phyloP scores from a whole-genome alignment of 2,113 vertebrate species.

The Gambusia affinis region DNA sequence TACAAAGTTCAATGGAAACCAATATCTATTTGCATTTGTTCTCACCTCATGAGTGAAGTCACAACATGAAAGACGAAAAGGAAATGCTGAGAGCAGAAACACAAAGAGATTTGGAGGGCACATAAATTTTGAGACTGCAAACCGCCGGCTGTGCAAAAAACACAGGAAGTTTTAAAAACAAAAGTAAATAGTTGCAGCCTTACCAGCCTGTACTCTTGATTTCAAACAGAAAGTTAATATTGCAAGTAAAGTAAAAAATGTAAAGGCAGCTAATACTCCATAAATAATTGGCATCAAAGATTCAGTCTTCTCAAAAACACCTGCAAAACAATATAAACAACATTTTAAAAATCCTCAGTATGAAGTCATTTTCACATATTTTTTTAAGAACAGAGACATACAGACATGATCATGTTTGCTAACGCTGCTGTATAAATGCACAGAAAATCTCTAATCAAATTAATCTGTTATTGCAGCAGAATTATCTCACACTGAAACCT shows the following conservation, averaged over 20 bases:
- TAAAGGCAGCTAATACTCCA: slow-evolving; percentile 5
- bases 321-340: slow-evolving; percentile 7
- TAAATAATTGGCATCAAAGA: slow-evolving; percentile 4
- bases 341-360: background rate
- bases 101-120: background rate
- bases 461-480: background rate
- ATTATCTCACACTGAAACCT: background rate
- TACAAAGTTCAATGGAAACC: background rate
- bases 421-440: background rate
- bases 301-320: background rate
- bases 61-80: background rate
- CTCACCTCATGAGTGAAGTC: slow-evolving; percentile 14
- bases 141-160: background rate
- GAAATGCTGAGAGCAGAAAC: slow-evolving; percentile 24
- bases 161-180: background rate
- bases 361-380: background rate
- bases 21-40: background rate
- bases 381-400: background rate
- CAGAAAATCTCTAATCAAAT: background rate
- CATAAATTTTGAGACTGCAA: background rate
- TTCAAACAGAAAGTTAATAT: slow-evolving; percentile 23
- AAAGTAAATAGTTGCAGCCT: background rate
- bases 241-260: slow-evolving; percentile 22
- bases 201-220: slow-evolving; percentile 14
- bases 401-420: background rate